phyloP scores from a whole-genome alignment of 2,888 invertebrate species.

The Melinaea marsaeus region DNA sequence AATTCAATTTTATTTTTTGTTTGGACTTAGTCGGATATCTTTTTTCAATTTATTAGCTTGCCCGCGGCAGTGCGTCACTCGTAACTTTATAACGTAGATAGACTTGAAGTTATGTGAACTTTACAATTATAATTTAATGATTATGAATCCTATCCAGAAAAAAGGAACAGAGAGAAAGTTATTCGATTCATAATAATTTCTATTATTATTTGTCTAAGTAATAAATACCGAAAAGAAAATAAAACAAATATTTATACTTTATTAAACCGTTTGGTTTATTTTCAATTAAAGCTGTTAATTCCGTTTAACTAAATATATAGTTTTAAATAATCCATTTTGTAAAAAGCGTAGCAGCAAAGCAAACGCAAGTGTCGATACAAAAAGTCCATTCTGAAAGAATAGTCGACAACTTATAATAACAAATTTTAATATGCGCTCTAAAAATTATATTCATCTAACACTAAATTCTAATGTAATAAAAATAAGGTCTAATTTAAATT shows the following conservation, averaged over 20 bases:
- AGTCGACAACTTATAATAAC: conserved; percentile 64
- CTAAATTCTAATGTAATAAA: conserved; percentile 17
- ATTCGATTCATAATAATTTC: no score
- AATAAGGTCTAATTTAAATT: conserved; percentile 34
- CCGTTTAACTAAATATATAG: conserved; percentile 58
- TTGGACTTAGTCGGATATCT: conserved; percentile 31
- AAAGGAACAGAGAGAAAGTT: no score
- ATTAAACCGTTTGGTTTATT: conserved; percentile 28
- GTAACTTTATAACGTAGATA: conserved; percentile 1
- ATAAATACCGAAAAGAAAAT: no score
- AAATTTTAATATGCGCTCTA: conserved; percentile 34
- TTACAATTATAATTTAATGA: background rate
- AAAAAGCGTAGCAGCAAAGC: conserved; percentile 51
- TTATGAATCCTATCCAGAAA: background rate
- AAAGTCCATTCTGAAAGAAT: conserved; percentile 58
- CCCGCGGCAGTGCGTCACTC: conserved; percentile 15
- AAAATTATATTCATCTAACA: conserved; percentile 7
- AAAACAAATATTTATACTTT: background rate
- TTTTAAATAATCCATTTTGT: conserved; percentile 68
- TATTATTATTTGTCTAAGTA: no score
- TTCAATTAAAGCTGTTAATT: conserved; percentile 37
- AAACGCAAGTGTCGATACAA: conserved; percentile 67
- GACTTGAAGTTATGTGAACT: background rate
- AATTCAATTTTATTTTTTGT: conserved; percentile 36
- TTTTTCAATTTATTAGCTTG: conserved; percentile 34